Evolutionary conservation across 1,140 invertebrate genomes (phyloP).

Genomic region (Pogonognathellus flavescens): DNA sequence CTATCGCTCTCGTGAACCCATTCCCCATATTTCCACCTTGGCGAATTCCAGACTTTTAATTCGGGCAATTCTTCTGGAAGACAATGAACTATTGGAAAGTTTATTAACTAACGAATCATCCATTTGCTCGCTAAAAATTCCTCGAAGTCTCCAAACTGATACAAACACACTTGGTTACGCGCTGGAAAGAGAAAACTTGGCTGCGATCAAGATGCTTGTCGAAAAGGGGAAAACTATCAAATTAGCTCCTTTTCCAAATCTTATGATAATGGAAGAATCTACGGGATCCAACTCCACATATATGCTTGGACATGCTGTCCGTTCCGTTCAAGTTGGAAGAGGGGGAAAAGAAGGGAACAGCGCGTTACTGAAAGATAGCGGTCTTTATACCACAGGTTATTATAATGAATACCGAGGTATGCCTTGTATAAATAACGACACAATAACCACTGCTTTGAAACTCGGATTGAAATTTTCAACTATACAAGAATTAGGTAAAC

Average conservation of each 20-base stretch:
- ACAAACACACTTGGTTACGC: slow-evolving; percentile 70
- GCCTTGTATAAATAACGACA: not conserved
- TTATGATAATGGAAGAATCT: slow-evolving; percentile 47
- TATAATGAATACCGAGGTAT: not conserved
- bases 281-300: slow-evolving; percentile 66
- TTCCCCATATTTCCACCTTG: slow-evolving; percentile 71
- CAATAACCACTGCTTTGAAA: not conserved
- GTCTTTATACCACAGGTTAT: not conserved
- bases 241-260: slow-evolving; percentile 52
- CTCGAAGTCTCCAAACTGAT: slow-evolving; percentile 63
- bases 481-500: not conserved
- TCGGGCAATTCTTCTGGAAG: slow-evolving; percentile 70
- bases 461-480: not conserved
- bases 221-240: slow-evolving; percentile 65
- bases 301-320: slow-evolving; percentile 70
- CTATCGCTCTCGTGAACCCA: slow-evolving; percentile 70
- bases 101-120: slow-evolving; percentile 50
- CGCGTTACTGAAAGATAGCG: slow-evolving; percentile 48
- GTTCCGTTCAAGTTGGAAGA: slow-evolving; percentile 69
- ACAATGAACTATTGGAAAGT: slow-evolving; percentile 66
- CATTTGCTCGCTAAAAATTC: slow-evolving; percentile 47
- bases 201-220: slow-evolving; percentile 69
- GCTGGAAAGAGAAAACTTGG: slow-evolving; percentile 69
- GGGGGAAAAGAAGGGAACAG: slow-evolving; percentile 71
- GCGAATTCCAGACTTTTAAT: slow-evolving; percentile 71